Evolutionary conservation across 2,113 vertebrate species (phyloP).

Genomic region (Aldabrachelys gigantea): DNA sequence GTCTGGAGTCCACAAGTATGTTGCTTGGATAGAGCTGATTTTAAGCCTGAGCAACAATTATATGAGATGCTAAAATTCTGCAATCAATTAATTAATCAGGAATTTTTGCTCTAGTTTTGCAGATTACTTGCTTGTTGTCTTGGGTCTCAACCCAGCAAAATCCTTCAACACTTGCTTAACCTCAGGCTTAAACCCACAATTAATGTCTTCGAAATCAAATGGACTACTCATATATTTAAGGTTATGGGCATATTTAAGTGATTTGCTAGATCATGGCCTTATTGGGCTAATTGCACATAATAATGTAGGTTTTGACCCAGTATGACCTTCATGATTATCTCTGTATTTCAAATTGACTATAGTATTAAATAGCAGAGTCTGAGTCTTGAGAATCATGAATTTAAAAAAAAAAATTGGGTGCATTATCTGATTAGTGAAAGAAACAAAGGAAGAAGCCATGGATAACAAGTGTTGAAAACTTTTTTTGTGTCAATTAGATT

Average conservation of each 20-base stretch:
- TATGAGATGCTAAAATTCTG: background rate
- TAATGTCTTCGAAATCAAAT: background rate
- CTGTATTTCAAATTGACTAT: background rate
- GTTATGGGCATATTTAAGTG: background rate
- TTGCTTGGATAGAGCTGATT: conserved; percentile 1
- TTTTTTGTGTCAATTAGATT: conserved; percentile 8
- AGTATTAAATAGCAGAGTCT: background rate
- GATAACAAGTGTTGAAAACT: conserved; percentile 15
- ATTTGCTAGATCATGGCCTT: background rate
- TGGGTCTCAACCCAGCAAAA: background rate
- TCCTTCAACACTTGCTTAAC: background rate
- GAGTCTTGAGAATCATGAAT: background rate
- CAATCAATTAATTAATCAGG: background rate
- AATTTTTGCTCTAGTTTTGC: conserved; percentile 7
- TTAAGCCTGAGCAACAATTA: background rate
- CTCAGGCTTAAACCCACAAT: background rate
- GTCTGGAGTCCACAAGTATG: conserved; percentile 90
- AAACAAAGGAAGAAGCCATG: background rate
- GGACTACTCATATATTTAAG: conserved; percentile 17
- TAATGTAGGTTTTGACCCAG: conserved; percentile 21
- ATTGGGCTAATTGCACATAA: background rate
- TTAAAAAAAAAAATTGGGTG: background rate
- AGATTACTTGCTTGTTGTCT: conserved; percentile 46
- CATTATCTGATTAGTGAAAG: conserved; percentile 34
- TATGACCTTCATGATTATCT: background rate